Conservation (phyloP, 64 coral and sea anemone species). For the Dendrophyllia cribrosa region DNA sequence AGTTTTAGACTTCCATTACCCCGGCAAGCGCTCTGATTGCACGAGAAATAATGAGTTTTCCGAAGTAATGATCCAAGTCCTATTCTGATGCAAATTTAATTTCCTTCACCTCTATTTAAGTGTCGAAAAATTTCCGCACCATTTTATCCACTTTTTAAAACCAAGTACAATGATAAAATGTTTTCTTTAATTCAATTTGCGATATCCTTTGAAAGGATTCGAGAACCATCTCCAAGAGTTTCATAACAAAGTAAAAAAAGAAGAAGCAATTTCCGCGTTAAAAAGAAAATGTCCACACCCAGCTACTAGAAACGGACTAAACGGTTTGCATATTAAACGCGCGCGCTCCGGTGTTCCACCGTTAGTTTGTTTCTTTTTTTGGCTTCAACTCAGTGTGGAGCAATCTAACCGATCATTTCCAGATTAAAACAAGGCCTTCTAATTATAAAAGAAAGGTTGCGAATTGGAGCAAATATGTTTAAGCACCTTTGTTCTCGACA, state of each 20-base stretch:
- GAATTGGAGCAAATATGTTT: constrained; percentile 82
- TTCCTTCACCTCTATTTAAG: constrained; percentile 74
- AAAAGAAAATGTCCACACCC: constrained; percentile 19
- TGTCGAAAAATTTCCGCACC: constrained; percentile 78
- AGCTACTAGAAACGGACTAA: background rate
- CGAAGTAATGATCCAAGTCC: constrained; percentile 63
- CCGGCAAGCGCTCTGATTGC: constrained; percentile 77
- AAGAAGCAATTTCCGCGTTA: constrained; percentile 77
- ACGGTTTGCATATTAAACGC: constrained; percentile 3
- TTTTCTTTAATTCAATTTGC: constrained; percentile 93
- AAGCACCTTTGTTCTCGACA: constrained; percentile 84
- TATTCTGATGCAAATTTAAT: constrained; percentile 98
- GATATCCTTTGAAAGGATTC: constrained; percentile 66
- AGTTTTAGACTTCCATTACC: constrained; percentile 77
- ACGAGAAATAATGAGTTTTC: constrained; percentile 76
- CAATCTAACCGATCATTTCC: constrained; percentile 74
- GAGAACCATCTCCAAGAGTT: constrained; percentile 53
- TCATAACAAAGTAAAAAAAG: constrained; percentile 69
- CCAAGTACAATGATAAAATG: constrained; percentile 85
- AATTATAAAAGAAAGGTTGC: constrained; percentile 90
- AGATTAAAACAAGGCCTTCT: constrained; percentile 79
- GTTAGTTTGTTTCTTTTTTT: constrained; percentile 52
- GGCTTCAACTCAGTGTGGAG: constrained; percentile 64
- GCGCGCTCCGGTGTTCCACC: background rate
- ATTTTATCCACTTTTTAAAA: constrained; percentile 82